phyloP scores from a whole-genome alignment of 2,113 vertebrate genomes.

The Salvelinus namaycush region DNA sequence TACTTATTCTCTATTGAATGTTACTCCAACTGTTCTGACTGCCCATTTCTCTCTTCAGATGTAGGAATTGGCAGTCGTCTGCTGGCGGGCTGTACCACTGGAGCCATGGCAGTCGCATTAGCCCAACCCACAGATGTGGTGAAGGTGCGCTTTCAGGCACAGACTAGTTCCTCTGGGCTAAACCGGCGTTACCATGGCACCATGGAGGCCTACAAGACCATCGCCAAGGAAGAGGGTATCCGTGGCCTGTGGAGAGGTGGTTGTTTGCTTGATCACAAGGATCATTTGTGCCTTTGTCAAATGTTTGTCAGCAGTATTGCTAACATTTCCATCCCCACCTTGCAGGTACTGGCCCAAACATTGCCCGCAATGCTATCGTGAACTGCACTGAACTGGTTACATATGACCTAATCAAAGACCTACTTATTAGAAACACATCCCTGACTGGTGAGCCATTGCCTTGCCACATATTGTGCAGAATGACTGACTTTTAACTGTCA shows the following conservation, averaged over 20 bases:
- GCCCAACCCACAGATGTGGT: constrained; percentile 83
- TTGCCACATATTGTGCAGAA: background rate
- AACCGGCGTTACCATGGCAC: constrained; percentile 74
- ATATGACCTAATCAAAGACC: constrained; percentile 80
- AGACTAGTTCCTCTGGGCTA: constrained; percentile 46
- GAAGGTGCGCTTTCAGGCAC: constrained; percentile 79
- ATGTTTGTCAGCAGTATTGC: background rate
- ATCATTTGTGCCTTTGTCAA: background rate
- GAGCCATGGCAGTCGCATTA: constrained; percentile 76
- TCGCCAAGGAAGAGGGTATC: constrained; percentile 78
- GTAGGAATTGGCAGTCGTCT: constrained; percentile 72
- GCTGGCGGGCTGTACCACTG: constrained; percentile 78
- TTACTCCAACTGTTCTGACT: background rate
- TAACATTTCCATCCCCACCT: background rate
- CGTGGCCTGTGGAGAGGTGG: constrained; percentile 80
- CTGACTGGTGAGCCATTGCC: constrained; percentile 69
- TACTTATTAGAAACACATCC: constrained; percentile 62
- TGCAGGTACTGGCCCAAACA: constrained; percentile 75
- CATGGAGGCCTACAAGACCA: constrained; percentile 77
- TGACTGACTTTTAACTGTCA: background rate
- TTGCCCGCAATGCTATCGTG: constrained; percentile 76
- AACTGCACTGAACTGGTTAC: constrained; percentile 82
- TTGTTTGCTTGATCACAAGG: background rate
- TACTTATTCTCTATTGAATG: background rate
- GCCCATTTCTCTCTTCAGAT: constrained; percentile 50